These are phyloP conservation scores for Himalopsyche japonica DNA, from an alignment of 2,888 invertebrate genomes.

Conservation along the genomic window DNA sequence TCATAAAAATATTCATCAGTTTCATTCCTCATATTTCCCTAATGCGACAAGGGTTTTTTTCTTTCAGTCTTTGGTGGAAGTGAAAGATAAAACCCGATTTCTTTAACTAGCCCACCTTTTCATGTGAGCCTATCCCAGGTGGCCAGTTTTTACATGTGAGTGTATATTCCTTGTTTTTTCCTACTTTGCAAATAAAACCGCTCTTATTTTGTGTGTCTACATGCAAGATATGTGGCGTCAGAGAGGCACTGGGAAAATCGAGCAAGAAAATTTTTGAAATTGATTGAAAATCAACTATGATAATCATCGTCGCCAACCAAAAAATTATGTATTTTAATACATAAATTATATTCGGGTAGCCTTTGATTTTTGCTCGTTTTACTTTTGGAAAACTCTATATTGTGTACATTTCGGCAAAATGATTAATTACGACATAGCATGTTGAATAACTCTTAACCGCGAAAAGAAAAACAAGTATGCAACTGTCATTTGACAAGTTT, in stretches of 20 bases:
- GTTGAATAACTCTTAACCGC: too few relatives aligned
- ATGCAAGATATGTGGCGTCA: background rate
- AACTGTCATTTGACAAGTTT: too few relatives aligned
- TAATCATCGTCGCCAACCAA: too few relatives aligned
- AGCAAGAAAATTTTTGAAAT: too few relatives aligned
- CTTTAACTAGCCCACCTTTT: conserved; percentile 29
- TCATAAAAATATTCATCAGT: background rate
- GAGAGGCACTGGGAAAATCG: background rate
- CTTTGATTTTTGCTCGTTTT: too few relatives aligned
- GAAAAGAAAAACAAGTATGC: too few relatives aligned
- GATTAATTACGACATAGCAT: too few relatives aligned
- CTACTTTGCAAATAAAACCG: conserved; percentile 36
- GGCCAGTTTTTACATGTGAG: conserved; percentile 2
- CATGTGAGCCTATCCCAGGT: conserved; percentile 5
- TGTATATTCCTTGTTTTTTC: conserved; percentile 6
- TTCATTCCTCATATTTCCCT: background rate
- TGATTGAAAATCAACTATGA: too few relatives aligned
- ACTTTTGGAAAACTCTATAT: too few relatives aligned
- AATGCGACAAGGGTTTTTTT: background rate
- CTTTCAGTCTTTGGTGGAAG: background rate
- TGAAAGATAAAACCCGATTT: conserved; percentile 27
- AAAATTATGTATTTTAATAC: too few relatives aligned
- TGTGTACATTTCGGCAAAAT: too few relatives aligned
- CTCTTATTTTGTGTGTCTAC: conserved; percentile 36
- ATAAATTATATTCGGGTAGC: too few relatives aligned